Evolutionary conservation across 92 coral and sea anemone genomes (phyloP).

Genomic region (Epizoanthus rinbou): DNA sequence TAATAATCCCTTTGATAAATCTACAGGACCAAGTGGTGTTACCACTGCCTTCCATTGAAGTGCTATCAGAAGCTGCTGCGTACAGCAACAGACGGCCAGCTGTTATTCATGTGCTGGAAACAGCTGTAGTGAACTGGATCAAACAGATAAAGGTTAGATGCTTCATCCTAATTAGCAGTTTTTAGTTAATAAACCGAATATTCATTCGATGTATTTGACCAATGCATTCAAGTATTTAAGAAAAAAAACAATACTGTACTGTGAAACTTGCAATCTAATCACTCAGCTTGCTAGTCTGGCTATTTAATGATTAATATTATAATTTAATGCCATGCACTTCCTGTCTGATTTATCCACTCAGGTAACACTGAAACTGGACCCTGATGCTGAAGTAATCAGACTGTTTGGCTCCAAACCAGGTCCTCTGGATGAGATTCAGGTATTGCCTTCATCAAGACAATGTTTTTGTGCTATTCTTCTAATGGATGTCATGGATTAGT

Average conservation of each 20-base stretch:
- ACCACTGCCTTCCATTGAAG: conserved; percentile 99
- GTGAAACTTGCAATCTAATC: too few relatives aligned
- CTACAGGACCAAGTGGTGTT: conserved; percentile 80
- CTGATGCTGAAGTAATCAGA: conserved; percentile 79
- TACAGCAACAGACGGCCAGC: conserved; percentile 98
- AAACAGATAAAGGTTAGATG: conserved; percentile 90
- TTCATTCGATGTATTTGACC: too few relatives aligned
- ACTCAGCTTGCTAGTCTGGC: background rate
- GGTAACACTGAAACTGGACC: conserved; percentile 91
- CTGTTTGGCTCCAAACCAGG: conserved; percentile 82
- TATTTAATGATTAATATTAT: background rate
- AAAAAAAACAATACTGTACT: too few relatives aligned
- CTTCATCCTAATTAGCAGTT: background rate
- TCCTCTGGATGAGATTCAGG: conserved; percentile 95
- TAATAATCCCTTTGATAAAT: too few relatives aligned
- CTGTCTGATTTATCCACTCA: conserved; percentile 24
- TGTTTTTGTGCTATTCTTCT: too few relatives aligned
- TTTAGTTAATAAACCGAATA: background rate
- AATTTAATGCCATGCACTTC: background rate
- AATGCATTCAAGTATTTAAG: too few relatives aligned
- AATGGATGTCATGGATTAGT: too few relatives aligned
- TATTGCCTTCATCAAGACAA: conserved; percentile 1
- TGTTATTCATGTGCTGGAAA: conserved; percentile 96
- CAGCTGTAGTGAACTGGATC: conserved; percentile 95
- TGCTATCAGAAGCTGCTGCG: conserved; percentile 98